Evolutionary conservation across 2,797 vertebrate species (phyloP), one percentile per base, ranked within the genome.

Genomic region (Borostomias antarcticus): DNA sequence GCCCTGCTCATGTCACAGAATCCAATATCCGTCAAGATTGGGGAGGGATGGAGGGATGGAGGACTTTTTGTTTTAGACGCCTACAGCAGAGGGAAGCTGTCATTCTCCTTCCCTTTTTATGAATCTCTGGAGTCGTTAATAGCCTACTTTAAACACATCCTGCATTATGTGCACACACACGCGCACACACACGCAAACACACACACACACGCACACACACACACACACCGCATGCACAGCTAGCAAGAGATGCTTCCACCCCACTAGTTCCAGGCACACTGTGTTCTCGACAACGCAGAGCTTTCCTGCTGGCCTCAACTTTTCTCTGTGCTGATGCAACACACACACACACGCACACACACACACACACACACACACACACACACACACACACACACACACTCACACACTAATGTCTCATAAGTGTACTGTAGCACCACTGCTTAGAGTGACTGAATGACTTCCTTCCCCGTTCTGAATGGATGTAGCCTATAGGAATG

Each of bases 391-490:
- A 37, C 33, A 37, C 33, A 37, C 33, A 2, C 33, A 8, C 33
- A 37, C 33, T 8, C 33, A 37, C 33, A 37, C 33, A 37, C 6
- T 1, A 6, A 37, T 11, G 11, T 11, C n/a, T n/a, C n/a, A n/a
- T n/a, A n/a, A n/a, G n/a, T n/a, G n/a, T n/a, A n/a, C n/a, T n/a
- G n/a, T n/a, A n/a, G n/a, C n/a, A n/a, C n/a, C n/a, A n/a, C n/a
- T n/a, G n/a, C n/a, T n/a, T n/a, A n/a, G n/a, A n/a, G n/a, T n/a
- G n/a, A n/a, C n/a, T n/a, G n/a, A n/a, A n/a, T n/a, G n/a, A n/a
- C 72, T 75, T 21, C 52, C 33, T 32, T 11, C 78, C 80, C 72
- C 82, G n/a, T n/a, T n/a, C n/a, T n/a, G n/a, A n/a, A n/a, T n/a
- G n/a, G n/a, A n/a, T n/a, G n/a, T n/a, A n/a, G n/a, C n/a, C n/a